Evolutionary conservation across 2,113 vertebrate species (phyloP), one percentile per base, ranked within the genome.

Genomic region (Symphodus melops): DNA sequence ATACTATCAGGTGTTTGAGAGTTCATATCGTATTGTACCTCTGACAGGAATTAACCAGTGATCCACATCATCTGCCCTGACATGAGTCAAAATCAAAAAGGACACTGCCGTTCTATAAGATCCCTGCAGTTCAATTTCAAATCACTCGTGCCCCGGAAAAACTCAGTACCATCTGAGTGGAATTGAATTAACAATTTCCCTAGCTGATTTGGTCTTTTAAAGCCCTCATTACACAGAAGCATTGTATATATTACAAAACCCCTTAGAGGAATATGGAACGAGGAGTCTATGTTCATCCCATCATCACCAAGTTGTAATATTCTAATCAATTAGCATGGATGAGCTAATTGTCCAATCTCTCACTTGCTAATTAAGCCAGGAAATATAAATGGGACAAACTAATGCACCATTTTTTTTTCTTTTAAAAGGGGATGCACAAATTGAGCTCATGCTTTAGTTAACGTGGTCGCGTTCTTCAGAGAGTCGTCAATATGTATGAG

Each of bases 401-500:
- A 87, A 88, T 77, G 83, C 75, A 46, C 49, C 76, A 62, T 51
- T 72, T 74, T 77, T 51, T 33, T 33, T 33, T 33, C 6, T 3
- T 63, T 61, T 61, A 28, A 76, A 75, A 69, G 59, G 49, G 66
- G 61, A 77, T 61, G 67, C 85, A 62, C 81, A 85, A 90, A 88
- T 81, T 77, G 85, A 91, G 85, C 70, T 72, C 55, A n/a, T 11
- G 78, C 85, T 75, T 82, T 86, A 55, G 81, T 81, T 79, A 90
- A 79, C 76, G 42, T 64, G 62, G 68, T 52, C 46, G 77, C 68
- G 68, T 89, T 84, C 79, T 89, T 52, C 68, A 5, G 77, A 51
- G 64, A 61, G 72, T 92, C 83, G 88, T 93, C 89, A 92, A 91
- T 93, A 94, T 92, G 91, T 67, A 93, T 93, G 89, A 93, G 89